Base-by-base conservation (phyloP, 2,797 vertebrate species). In the Heterohyrax brucei region DNA sequence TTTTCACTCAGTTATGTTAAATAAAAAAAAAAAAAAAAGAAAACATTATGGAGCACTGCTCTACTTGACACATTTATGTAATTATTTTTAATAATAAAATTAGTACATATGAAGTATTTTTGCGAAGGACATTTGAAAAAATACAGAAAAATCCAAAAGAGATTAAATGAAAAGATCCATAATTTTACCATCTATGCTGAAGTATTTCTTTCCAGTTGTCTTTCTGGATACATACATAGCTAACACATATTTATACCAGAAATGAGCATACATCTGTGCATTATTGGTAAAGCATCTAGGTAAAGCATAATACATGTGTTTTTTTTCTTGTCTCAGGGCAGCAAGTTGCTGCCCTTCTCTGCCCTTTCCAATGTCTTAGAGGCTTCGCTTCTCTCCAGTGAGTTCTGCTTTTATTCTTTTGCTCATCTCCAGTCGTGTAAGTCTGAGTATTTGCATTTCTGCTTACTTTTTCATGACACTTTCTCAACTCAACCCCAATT, bases 41-140 rank as follows among this genome's bases (percentile, higher is more conserved):
- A 33, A 70, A 70, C 13, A 5, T 9, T 70, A 12, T 70, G 68
- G 68, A 70, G n/a, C 14, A 18, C n/a, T 33, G n/a, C 33, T 70
- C 68, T 33, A 70, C 68, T 70, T 70, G 68, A 70, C 68, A 70
- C n/a, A 33, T 46, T 46, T 88, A 26, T 30, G 3, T n/a, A 56
- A 73, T 83, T 62, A 50, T 79, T 87, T 66, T 16, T 89, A 56
- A 89, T 90, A 70, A 68, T 66, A 75, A 81, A 81, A 85, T 77
- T 68, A 72, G 68, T 92, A 18, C 3, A 76, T 61, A 70, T 53
- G 78, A 64, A 80, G 64, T 86, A 64, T 72, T 91, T 78, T 78
- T 82, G 68, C 2, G 19, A 87, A 80, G 22, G 24, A 80, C 91
- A 82, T 62, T 77, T 90, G 75, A n/a, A 85, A 95, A 14, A 95